Percentiles rank a stretch among this genome's conserved stretches.
phyloP scores from a whole-genome alignment of 2,113 vertebrate genomes.

The Alethe diademata region DNA sequence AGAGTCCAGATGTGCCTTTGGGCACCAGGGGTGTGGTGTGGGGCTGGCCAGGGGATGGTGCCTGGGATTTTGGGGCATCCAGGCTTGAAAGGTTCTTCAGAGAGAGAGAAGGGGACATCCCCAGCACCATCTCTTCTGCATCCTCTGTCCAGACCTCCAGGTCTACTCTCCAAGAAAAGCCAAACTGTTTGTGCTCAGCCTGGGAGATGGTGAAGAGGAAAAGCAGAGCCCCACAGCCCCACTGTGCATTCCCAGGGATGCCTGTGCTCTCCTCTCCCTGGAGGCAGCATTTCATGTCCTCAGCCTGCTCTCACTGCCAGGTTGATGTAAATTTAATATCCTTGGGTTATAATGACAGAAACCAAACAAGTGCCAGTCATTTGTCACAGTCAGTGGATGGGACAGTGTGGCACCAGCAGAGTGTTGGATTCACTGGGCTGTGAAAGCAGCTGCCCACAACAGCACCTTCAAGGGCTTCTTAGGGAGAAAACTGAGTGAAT shows the following conservation, averaged over 20 bases:
- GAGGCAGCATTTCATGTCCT: neutral
- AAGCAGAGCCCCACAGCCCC: neutral
- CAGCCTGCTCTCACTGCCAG: neutral
- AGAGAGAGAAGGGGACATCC: neutral
- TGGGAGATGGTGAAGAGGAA: neutral
- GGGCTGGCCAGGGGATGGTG: fast-evolving
- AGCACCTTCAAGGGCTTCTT: neutral
- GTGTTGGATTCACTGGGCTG: neutral
- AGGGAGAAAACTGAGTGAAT: fast-evolving
- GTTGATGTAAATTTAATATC: conserved; percentile 34
- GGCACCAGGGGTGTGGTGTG: fast-evolving
- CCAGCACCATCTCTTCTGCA: neutral
- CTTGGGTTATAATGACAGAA: neutral
- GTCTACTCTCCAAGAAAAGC: neutral
- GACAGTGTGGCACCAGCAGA: neutral
- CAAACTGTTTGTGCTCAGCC: neutral
- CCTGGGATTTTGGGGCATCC: neutral
- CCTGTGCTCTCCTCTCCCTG: neutral
- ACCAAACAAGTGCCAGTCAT: neutral
- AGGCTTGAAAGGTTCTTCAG: neutral
- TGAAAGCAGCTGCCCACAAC: neutral
- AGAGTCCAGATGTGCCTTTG: neutral
- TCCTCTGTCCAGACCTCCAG: neutral
- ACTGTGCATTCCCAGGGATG: fast-evolving
- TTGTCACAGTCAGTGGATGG: neutral